phyloP scores from a whole-genome alignment of 2,113 vertebrate species.

The Pteropus alecto region DNA sequence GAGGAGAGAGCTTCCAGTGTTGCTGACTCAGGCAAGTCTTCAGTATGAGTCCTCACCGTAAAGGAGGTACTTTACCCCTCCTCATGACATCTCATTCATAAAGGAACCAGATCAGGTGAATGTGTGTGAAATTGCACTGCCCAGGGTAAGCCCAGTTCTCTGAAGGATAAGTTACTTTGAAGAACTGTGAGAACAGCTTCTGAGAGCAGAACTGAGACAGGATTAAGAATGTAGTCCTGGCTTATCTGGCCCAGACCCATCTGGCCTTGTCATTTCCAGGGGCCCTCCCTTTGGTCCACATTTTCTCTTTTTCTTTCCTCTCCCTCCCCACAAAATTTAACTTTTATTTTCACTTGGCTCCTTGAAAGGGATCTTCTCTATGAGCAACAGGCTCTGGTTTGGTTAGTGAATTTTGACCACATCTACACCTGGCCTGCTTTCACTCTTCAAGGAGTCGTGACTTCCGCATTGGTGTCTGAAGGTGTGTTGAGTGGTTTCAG shows the following conservation, averaged over 20 bases:
- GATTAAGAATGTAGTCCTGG: not conserved
- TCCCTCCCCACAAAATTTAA: not conserved
- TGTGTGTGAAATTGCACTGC: not conserved
- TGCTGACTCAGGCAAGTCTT: not conserved
- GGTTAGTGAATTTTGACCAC: not conserved
- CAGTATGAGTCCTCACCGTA: not conserved
- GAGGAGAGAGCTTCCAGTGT: not conserved
- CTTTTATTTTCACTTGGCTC: not conserved
- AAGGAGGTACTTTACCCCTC: no score
- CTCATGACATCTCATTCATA: not conserved
- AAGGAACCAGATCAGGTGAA: not conserved
- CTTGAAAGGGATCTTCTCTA: no score
- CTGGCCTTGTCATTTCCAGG: not conserved
- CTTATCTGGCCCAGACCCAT: not conserved
- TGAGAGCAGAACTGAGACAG: not conserved
- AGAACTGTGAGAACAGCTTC: not conserved
- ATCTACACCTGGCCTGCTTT: no score
- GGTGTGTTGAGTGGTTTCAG: no score
- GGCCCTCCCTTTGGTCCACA: not conserved
- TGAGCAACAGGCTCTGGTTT: fast-evolving
- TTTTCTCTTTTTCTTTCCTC: not conserved
- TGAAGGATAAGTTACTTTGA: not conserved
- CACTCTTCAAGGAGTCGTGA: no score
- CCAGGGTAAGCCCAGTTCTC: not conserved
- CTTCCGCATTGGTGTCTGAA: no score